Evolutionary conservation across 2,888 invertebrate species (phyloP), one percentile per base, ranked within the genome.

Genomic region (Hetaerina titia): DNA sequence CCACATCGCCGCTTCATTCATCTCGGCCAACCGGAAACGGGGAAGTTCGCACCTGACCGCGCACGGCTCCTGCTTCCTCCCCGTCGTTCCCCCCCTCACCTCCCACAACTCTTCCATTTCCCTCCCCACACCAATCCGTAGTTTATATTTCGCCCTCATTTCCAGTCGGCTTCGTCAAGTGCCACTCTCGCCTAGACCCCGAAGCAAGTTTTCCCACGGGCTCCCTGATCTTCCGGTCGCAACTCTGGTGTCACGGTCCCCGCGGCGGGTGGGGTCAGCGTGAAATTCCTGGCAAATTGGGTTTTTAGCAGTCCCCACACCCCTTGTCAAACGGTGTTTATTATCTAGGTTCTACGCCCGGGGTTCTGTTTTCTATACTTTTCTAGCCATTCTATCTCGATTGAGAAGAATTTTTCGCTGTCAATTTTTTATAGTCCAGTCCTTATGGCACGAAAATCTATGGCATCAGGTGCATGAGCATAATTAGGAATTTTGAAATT

Each of bases 1-100:
- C 89, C 57, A 17, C 45, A 45, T 45, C 57, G 57, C n/a, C 58
- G 57, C 56, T 89, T 89, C 89, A 89, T 89, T 89, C 89, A 89
- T 89, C 89, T 89, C 89, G 89, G 57, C 89, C 56, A 89, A 89
- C 89, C 89, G 89, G 89, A 89, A 89, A 89, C 89, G 89, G 89
- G 89, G 89, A 89, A n/a, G 58, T 89, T 89, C 31, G 89, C 89
- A 89, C 58, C 58, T 89, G 89, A 89, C 57, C 89, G 57, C 89
- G 6, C 89, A 57, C 31, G 57, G 19, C 57, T 17, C 89, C n/a
- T n/a, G 56, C n/a, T 57, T 22, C 89, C 19, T 57, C 57, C 25
- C 63, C 56, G 17, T n/a, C 69, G 5, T 17, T 69, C 92, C 0
- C 69, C 56, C 56, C 56, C 25, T 25, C 74, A 11, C 19, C 22